Base-by-base conservation (phyloP, 2,797 vertebrate genomes). In the Etheostoma nigrum region DNA sequence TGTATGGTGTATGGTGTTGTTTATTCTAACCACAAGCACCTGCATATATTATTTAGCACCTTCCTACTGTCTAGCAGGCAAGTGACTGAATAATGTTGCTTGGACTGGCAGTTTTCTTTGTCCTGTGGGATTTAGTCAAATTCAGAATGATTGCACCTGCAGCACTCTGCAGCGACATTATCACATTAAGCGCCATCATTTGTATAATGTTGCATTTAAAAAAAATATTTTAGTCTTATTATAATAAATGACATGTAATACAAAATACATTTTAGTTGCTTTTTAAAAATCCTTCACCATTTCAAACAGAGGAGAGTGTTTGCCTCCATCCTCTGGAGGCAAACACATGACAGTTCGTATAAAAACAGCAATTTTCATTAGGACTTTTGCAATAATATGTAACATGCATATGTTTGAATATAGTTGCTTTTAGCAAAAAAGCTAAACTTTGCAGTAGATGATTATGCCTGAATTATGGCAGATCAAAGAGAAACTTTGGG, bases 11-110 rank as follows among this genome's bases (percentile, higher is more conserved):
- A 23, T 23, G 54, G 57, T n/a, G 57, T 44, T 55, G n/a, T 42
- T 71, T 40, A 8, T 62, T 51, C 2, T 1, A 74, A 58, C 61
- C 27, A 40, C 48, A 40, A 83, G 25, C 21, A 55, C 65, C 8
- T 23, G 27, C 82, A 76, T 82, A 45, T 52, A 79, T 84, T 53
- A 78, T 86, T 86, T 42, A 90, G 48, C 48, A 72, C 49, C 49
- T 27, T 72, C 27, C 5, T 13, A 4, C 64, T 53, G 64, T 76
- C 55, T 52, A 64, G 55, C 21, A 77, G 48, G 55, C 40, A 64
- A 45, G 8, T 59, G 44, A 67, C 47, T 75, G 25, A 72, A 61
- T 65, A 16, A n/a, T 75, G 48, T 55, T 78, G 27, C 40, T 62
- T 77, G 61, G 36, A 77, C 33, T 25, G 25, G 25, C 25, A 25